phyloP scores from a whole-genome alignment of 2,888 invertebrate species.

The Auanema freiburgensis region DNA sequence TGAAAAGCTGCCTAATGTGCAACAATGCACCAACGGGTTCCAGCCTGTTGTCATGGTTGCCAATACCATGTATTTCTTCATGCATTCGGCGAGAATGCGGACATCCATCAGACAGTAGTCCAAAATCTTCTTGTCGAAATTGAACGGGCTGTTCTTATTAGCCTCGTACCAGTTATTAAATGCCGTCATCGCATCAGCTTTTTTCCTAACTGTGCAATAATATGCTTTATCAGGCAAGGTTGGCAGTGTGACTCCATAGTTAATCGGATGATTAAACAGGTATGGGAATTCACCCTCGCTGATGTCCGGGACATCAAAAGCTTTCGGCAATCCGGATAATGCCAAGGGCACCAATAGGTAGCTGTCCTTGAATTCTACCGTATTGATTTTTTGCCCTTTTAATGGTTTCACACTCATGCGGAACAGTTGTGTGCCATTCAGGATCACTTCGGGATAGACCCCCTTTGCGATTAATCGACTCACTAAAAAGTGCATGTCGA shows the following conservation, averaged over 20 bases:
- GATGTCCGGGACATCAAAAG: constrained; percentile 8
- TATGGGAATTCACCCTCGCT: constrained; percentile 12
- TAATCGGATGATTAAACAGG: constrained; percentile 8
- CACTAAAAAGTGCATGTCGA: constrained; percentile 2
- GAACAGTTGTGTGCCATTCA: constrained; percentile 3
- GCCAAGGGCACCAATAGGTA: neutral
- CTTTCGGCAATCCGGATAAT: constrained; percentile 4
- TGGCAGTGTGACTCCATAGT: constrained; percentile 1
- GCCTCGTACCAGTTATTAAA: constrained; percentile 14
- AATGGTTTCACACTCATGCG: neutral
- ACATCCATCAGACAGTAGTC: constrained; percentile 13
- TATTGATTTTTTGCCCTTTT: neutral
- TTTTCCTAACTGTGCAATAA: constrained; percentile 2
- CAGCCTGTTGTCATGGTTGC: neutral
- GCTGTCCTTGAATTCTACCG: constrained; percentile 4
- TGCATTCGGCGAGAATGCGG: neutral
- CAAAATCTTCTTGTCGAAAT: constrained; percentile 5
- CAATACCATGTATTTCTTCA: neutral
- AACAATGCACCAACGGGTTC: constrained; percentile 6
- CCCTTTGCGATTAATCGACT: constrained; percentile 7
- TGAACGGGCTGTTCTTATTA: constrained; percentile 1
- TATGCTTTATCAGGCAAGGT: constrained; percentile 5
- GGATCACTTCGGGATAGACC: neutral
- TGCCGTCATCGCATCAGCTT: neutral
- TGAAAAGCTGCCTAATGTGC: neutral